Base-by-base conservation (phyloP, 2,797 vertebrate species). In the Hirundo rustica region DNA sequence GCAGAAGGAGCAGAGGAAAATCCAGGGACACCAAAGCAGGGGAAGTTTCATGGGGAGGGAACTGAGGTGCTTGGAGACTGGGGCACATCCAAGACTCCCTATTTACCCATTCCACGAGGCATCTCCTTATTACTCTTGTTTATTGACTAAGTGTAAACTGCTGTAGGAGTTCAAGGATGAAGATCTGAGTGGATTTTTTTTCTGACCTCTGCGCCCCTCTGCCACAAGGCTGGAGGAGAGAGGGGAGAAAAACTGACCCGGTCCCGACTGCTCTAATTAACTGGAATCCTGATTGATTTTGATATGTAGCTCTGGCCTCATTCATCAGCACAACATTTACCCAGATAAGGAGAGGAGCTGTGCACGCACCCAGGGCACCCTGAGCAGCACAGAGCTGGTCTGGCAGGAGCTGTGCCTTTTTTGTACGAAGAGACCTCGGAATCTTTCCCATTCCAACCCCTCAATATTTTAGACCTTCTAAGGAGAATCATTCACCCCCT, bases 141-240 rank as follows among this genome's bases (percentile, higher is more conserved):
- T 88, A 94, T 89, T 85, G 92, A 94, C 68, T 48, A 65, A 90
- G 50, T 61, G 79, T 61, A 57, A 90, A 50, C 68, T 13, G 17
- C 79, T 72, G 26, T 3, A 61, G 42, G 1, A 57, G 36, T 20
- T 32, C 62, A 42, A 77, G 76, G 61, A 38, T 34, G 71, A 57
- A 80, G 61, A 83, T 57, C 45, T 32, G 25, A 93, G 82, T 60
- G 34, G 14, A 57, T 18, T 82, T 64, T n/a, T 38, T 61, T 73
- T 40, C 83, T 90, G 85, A 94, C 90, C 88, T 77, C 87, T 53
- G 13, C 57, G 25, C 16, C 34, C 70, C 45, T 84, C 61, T 92
- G 70, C 66, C 44, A 75, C 32, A n/a, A 85, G 73, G 88, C 65
- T 78, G 50, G 25, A 68, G 79, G 38, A 80, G 64, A 71, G 44